These are phyloP conservation scores for Punctoribates punctum DNA, from an alignment of 2,888 invertebrate genomes.

Conservation along the genomic window DNA sequence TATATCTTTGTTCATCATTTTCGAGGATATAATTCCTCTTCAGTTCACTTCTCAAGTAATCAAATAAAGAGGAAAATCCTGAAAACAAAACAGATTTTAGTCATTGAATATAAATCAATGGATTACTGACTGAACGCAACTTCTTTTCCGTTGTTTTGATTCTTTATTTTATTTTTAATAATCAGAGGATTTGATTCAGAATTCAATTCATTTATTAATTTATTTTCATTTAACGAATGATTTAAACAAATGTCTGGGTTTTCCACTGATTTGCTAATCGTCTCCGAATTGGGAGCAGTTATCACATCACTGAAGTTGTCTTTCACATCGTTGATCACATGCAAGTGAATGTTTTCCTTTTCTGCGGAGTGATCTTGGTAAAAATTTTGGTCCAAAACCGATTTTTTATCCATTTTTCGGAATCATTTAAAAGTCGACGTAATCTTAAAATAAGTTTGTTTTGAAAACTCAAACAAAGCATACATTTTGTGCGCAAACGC, in stretches of 20 bases:
- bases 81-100: slow-evolving; percentile 9
- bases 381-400: neutral
- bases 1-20: slow-evolving; percentile 90
- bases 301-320: neutral
- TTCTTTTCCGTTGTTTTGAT: slow-evolving; percentile 13
- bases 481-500: slow-evolving; percentile 2
- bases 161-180: neutral
- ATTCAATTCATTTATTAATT: slow-evolving; percentile 13
- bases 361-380: neutral
- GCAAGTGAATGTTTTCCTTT: neutral
- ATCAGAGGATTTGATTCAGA: neutral
- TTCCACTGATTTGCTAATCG: neutral
- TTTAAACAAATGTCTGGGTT: neutral
- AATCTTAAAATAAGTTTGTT: neutral
- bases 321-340: neutral
- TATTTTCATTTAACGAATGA: neutral
- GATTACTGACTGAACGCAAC: neutral
- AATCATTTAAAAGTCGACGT: neutral
- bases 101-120: neutral
- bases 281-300: neutral
- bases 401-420: neutral
- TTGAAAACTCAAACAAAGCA: neutral
- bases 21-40: slow-evolving; percentile 89
- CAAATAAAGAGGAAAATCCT: slow-evolving; percentile 42
- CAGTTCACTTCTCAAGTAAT: slow-evolving; percentile 77